Percentiles rank a stretch among this genome's conserved stretches.
phyloP scores from a whole-genome alignment of 2,113 vertebrate species.

The Struthidea cinerea region DNA sequence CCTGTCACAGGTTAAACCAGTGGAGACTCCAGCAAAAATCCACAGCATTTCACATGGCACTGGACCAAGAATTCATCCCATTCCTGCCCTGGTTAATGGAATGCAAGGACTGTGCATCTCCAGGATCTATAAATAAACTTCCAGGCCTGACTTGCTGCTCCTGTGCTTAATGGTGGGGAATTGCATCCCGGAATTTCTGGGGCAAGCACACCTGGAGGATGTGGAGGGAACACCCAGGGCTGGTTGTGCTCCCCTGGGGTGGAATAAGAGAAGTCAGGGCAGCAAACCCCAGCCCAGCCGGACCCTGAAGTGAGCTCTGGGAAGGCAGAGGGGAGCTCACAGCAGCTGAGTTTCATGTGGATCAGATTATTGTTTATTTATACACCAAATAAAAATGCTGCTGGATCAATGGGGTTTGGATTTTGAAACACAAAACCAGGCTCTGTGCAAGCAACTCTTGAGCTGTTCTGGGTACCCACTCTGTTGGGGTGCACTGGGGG shows the following conservation, averaged over 20 bases:
- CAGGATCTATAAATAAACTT: slow-evolving; percentile 5
- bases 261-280: neutral
- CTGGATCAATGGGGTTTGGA: neutral
- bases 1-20: neutral
- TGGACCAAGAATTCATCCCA: neutral
- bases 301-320: neutral
- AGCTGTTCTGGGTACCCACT: neutral
- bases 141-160: neutral
- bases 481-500: no score
- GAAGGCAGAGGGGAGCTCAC: neutral
- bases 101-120: neutral
- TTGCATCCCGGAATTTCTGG: neutral
- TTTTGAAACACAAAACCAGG: neutral
- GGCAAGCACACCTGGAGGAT: neutral
- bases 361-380: neutral
- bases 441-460: neutral
- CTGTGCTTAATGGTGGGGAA: neutral
- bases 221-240: neutral
- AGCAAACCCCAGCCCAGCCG: neutral
- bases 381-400: rapidly evolving
- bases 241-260: neutral
- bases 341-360: neutral
- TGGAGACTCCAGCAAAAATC: neutral
- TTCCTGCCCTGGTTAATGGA: slow-evolving; percentile 23
- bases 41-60: slow-evolving; percentile 11